A percentile compares a stretch with the other conserved stretches of the same genome.
Conservation (phyloP, 30 jellyfish, hydroid and myxozoan genomes). For the Catostylus mosaicus region DNA sequence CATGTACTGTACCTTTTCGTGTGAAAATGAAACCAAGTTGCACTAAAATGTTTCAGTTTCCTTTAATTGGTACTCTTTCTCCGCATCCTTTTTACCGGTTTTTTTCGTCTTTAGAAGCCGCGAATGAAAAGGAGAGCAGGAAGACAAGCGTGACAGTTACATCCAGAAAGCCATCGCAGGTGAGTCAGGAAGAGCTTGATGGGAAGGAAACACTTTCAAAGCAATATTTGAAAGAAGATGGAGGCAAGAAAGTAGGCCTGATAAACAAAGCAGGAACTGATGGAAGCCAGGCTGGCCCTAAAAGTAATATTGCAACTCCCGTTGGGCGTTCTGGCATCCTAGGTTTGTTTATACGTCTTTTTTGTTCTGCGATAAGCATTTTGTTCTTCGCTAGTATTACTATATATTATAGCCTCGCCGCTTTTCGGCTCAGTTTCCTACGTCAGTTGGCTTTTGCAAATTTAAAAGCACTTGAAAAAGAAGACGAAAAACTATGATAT, state of each 20-base stretch:
- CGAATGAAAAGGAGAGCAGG: slow-evolving; percentile 34
- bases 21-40: neutral
- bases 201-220: slow-evolving; percentile 47
- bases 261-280: slow-evolving; percentile 7
- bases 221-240: slow-evolving; percentile 47
- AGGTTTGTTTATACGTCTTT: too few species aligned
- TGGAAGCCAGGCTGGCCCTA: slow-evolving; percentile 15
- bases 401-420: too few species aligned
- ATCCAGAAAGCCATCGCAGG: slow-evolving; percentile 18
- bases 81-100: neutral
- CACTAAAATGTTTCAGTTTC: neutral
- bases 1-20: neutral
- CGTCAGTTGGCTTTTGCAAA: too few species aligned
- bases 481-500: too few species aligned
- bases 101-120: slow-evolving; percentile 16
- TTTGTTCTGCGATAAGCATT: too few species aligned
- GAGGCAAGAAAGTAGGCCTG: neutral
- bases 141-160: neutral
- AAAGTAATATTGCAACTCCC: slow-evolving; percentile 22
- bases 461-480: too few species aligned
- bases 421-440: too few species aligned
- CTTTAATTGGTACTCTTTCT: neutral
- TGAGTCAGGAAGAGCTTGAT: slow-evolving; percentile 56
- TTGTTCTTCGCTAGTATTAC: too few species aligned
- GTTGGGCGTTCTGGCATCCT: slow-evolving; percentile 39